These are phyloP conservation scores for Acrocyrtus sp. DNA, from an alignment of 2,888 invertebrate genomes.

Conservation along the genomic window DNA sequence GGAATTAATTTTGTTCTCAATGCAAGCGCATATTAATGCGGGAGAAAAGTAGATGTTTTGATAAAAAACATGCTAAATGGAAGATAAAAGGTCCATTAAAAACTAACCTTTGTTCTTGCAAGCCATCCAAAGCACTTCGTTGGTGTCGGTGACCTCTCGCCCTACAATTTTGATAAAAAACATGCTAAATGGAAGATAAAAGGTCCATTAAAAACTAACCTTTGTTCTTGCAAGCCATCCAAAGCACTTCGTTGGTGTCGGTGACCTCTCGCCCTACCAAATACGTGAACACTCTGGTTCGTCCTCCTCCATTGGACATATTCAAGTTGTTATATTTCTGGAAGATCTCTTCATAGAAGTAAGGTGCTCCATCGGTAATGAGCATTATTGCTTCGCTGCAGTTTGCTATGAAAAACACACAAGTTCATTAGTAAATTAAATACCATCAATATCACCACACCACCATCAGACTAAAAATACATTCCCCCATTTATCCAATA, in stretches of 20 bases:
- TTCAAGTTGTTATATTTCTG: conserved; percentile 76
- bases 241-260: conserved; percentile 91
- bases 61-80: too few relatives aligned
- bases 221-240: conserved; percentile 99
- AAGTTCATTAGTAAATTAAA: background rate
- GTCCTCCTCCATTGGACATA: conserved; percentile 69
- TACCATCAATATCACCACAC: too few relatives aligned
- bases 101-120: conserved; percentile 93
- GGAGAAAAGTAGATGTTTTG: too few relatives aligned
- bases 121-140: conserved; percentile 98
- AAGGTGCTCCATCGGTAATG: conserved; percentile 79
- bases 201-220: too few relatives aligned
- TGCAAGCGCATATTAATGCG: too few relatives aligned
- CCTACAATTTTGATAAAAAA: too few relatives aligned
- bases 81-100: too few relatives aligned
- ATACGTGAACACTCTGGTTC: conserved; percentile 97
- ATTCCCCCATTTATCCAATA: background rate
- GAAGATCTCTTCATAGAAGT: conserved; percentile 92
- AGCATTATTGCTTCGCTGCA: conserved; percentile 99
- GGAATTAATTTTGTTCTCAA: too few relatives aligned
- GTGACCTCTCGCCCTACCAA: conserved; percentile 96
- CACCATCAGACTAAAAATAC: too few relatives aligned
- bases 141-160: conserved; percentile 90
- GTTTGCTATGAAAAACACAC: conserved; percentile 77
- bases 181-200: too few relatives aligned